Conservation (phyloP, 2,888 invertebrate species). For the Anthophora plumipes region DNA sequence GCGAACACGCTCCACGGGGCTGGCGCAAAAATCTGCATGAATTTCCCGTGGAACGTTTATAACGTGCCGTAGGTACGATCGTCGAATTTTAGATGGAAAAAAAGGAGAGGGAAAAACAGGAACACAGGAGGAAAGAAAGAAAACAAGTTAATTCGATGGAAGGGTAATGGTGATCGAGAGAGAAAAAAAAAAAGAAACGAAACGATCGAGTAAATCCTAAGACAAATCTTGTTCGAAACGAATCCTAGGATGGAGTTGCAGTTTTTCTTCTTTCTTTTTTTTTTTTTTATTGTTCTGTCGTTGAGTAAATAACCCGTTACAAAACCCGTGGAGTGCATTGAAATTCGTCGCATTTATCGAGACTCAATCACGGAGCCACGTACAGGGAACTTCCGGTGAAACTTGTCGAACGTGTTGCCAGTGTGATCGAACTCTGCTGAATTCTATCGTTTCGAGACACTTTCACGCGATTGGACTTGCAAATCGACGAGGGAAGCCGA, state of each 20-base stretch:
- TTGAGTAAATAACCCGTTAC: constrained; percentile 38
- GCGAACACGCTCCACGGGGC: constrained; percentile 18
- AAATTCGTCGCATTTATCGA: constrained; percentile 44
- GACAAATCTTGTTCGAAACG: constrained; percentile 5
- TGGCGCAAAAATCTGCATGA: constrained; percentile 28
- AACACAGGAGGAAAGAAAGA: background rate
- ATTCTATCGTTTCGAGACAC: constrained; percentile 21
- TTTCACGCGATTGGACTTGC: constrained; percentile 2
- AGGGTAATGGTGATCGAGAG: too few species aligned
- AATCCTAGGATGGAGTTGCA: background rate
- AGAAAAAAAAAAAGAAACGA: too few species aligned
- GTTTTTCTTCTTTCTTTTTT: background rate
- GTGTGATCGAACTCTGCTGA: constrained; percentile 32
- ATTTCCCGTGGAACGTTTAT: background rate
- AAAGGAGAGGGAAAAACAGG: background rate
- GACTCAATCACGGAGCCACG: constrained; percentile 33
- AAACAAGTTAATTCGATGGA: background rate
- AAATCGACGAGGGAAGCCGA: background rate
- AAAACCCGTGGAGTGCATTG: constrained; percentile 26
- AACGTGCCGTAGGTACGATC: background rate
- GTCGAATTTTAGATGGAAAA: background rate
- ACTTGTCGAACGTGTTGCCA: constrained; percentile 35
- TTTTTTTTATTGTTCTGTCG: background rate
- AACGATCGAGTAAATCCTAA: background rate
- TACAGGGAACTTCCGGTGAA: constrained; percentile 23